Evolutionary conservation across 2,113 vertebrate species (phyloP), one percentile per base, ranked within the genome.

Genomic region (Caracal caracal): DNA sequence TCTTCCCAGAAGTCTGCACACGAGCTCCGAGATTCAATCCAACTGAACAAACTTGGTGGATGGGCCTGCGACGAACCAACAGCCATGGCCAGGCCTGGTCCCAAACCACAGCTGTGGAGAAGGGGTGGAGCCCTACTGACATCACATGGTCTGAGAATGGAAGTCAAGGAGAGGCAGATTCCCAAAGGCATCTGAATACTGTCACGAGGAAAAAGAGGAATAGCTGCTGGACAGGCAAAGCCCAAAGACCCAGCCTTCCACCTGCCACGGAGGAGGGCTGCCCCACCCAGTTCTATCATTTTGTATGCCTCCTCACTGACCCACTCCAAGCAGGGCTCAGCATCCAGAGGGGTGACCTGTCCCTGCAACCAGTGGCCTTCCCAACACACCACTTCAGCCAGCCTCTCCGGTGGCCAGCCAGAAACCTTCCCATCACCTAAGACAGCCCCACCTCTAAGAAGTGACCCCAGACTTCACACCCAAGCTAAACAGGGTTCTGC

Each of bases 391-490:
- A 16, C 24, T 19, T 22, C 19, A 15, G 19, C 65, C 49, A 40
- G 22, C 16, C 11, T 83, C 75, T 40, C 35, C 59, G 24, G 22
- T n/a, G 73, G 37, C 28, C 59, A 4, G 1, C 43, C 22, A 1
- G 2, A 47, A 59, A 10, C 5, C 53, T 66, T 30, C n/a, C 61
- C 4, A 1, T 11, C 37, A 24, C 51, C 37, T 20, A 63, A 43
- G 26, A 65, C 65, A 75, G 33, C 19, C 35, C 26, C n/a, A 26
- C 49, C 47, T 49, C 37, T 0, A 33, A 28, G 53, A 70, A 2
- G 19, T 0, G 13, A 35, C 6, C 12, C 20, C 1, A 6, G 59
- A 56, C 66, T 61, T 56, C 2, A 0, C 5, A 3, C 8, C 59
- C 6, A 12, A 6, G 11, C 9, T 1, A 0, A 1, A 26, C 37